phyloP scores from a whole-genome alignment of 2,113 vertebrate species.

The Sinocyclocheilus rhinocerous region DNA sequence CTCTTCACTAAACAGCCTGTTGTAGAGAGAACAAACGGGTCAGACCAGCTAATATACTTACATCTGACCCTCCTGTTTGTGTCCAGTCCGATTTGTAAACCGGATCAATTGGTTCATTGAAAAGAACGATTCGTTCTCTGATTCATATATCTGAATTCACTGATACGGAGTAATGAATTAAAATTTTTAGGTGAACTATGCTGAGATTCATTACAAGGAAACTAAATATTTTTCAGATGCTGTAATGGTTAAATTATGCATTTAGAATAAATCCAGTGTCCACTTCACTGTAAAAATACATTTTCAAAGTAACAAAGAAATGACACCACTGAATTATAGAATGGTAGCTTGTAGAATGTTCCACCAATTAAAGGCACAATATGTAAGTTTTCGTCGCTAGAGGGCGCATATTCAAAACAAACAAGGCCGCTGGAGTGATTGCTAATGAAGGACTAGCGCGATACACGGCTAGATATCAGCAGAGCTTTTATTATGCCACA shows the following conservation, averaged over 20 bases:
- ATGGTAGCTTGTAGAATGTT: too few relatives aligned
- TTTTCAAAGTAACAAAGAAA: too few relatives aligned
- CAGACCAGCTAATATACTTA: conserved; percentile 49
- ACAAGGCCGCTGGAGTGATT: too few relatives aligned
- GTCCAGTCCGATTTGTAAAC: background rate
- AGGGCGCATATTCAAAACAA: too few relatives aligned
- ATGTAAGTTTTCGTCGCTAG: too few relatives aligned
- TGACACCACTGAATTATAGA: too few relatives aligned
- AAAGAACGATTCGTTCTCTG: background rate
- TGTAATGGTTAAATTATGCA: background rate
- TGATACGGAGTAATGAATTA: background rate
- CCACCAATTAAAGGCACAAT: too few relatives aligned
- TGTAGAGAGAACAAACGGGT: conserved; percentile 49
- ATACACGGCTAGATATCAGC: too few relatives aligned
- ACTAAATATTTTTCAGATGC: background rate
- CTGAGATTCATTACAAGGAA: background rate
- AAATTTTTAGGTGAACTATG: background rate
- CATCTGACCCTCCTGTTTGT: conserved; percentile 32
- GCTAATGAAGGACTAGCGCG: too few relatives aligned
- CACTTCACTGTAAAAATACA: background rate
- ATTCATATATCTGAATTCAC: background rate
- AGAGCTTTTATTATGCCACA: too few relatives aligned
- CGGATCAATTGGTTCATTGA: background rate
- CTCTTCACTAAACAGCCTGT: conserved; percentile 59
- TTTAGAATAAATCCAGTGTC: background rate